Percentiles rank a stretch among this genome's conserved stretches.
Evolutionary conservation across 2,888 invertebrate species (phyloP).

Genomic region (Drosophila incognita): DNA sequence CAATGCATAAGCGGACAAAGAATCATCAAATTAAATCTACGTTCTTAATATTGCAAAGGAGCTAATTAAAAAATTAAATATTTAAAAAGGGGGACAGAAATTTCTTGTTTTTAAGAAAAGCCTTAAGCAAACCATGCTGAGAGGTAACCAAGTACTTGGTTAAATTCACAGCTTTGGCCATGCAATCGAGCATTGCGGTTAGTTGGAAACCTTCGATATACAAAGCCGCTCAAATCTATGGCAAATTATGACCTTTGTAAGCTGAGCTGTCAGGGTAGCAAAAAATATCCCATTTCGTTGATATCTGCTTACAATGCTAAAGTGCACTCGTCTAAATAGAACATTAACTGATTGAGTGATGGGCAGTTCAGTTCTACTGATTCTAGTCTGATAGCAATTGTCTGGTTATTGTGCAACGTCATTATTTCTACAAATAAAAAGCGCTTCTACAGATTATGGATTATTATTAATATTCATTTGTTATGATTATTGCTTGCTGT

Average conservation of each 20-base stretch:
- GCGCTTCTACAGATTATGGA: neutral
- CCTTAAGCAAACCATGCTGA: neutral
- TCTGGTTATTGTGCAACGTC: slow-evolving; percentile 26
- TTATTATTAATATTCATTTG: neutral
- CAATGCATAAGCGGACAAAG: neutral
- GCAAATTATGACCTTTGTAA: slow-evolving; percentile 39
- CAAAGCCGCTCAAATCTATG: neutral
- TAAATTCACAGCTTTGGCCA: slow-evolving; percentile 3
- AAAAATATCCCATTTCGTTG: slow-evolving; percentile 17
- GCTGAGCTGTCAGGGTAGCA: slow-evolving; percentile 14
- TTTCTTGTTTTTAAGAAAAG: neutral
- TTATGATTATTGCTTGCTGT: neutral
- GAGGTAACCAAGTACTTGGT: slow-evolving; percentile 26
- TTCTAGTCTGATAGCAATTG: slow-evolving; percentile 19
- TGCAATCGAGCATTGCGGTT: slow-evolving; percentile 15
- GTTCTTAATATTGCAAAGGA: neutral
- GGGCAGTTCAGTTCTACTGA: slow-evolving; percentile 5
- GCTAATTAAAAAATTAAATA: neutral
- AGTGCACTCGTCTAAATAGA: neutral
- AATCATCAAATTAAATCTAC: neutral
- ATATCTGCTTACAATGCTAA: slow-evolving; percentile 42
- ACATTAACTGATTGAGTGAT: slow-evolving; percentile 32
- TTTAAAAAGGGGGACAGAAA: neutral
- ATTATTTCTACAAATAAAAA: slow-evolving; percentile 18
- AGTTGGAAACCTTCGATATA: neutral